phyloP scores from a whole-genome alignment of 2,113 vertebrate genomes.

The Epinephelus fuscoguttatus region DNA sequence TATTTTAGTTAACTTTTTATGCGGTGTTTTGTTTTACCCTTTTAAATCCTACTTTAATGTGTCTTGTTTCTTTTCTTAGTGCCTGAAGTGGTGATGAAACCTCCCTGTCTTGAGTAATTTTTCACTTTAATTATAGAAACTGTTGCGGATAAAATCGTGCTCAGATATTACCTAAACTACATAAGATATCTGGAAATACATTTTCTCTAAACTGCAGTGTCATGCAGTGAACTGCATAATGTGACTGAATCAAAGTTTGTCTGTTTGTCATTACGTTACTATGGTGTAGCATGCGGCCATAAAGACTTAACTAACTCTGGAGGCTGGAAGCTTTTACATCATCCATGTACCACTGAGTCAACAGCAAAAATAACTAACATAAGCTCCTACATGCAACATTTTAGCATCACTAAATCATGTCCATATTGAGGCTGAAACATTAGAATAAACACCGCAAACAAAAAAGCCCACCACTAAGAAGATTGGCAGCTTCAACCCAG shows the following conservation, averaged over 20 bases:
- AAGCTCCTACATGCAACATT: conserved; percentile 52
- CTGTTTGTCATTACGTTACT: conserved; percentile 68
- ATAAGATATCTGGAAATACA: not conserved
- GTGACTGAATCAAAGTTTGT: conserved; percentile 15
- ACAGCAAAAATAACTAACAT: conserved; percentile 61
- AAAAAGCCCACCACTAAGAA: conserved; percentile 14
- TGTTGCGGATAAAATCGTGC: too few relatives aligned
- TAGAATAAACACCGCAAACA: conserved; percentile 46
- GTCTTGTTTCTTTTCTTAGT: too few relatives aligned
- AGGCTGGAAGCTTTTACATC: conserved; percentile 55
- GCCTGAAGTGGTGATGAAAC: too few relatives aligned
- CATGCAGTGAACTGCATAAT: not conserved
- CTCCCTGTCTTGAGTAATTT: not conserved
- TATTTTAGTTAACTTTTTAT: not conserved
- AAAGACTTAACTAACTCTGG: conserved; percentile 30
- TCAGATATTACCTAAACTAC: not conserved
- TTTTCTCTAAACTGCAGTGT: conserved; percentile 1
- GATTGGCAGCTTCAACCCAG: conserved; percentile 41
- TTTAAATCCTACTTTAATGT: not conserved
- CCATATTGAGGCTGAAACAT: conserved; percentile 60
- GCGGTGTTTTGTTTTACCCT: not conserved
- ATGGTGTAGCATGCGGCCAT: conserved; percentile 54
- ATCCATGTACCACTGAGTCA: conserved; percentile 56
- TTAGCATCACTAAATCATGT: conserved; percentile 52
- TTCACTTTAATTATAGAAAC: not conserved